A percentile compares a stretch with the other conserved stretches of the same genome.
Conservation (phyloP, 1,140 invertebrate species). For the Brevipalpus yothersi region DNA sequence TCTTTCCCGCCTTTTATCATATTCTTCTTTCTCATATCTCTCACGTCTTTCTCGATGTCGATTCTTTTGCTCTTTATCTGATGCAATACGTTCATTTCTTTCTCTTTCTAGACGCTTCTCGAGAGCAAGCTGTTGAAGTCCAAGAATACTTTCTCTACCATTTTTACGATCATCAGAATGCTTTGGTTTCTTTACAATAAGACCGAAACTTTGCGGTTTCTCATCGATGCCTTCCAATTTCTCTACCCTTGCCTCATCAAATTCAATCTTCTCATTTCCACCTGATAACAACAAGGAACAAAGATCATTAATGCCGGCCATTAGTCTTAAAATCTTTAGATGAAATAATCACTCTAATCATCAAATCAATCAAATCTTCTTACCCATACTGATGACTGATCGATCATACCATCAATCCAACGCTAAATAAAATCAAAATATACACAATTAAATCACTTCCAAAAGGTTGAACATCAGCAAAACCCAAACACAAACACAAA, state of each 20-base stretch:
- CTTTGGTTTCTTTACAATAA: neutral
- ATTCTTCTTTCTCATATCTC: neutral
- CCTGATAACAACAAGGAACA: no score
- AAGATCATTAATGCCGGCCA: no score
- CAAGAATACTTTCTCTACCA: neutral
- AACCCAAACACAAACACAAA: no score
- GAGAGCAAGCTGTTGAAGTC: neutral
- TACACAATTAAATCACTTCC: no score
- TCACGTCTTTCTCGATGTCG: neutral
- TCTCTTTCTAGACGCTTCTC: neutral
- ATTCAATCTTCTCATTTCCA: neutral
- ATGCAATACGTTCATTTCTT: neutral
- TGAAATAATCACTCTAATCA: no score
- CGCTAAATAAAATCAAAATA: no score
- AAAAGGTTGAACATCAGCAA: no score
- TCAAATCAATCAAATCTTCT: no score
- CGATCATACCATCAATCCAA: no score
- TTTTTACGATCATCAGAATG: neutral
- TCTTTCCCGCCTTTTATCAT: neutral
- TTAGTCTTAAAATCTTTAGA: no score
- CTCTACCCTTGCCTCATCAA: neutral
- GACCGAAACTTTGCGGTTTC: neutral
- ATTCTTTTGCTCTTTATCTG: neutral
- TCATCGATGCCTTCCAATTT: neutral
- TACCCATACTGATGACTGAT: no score